Percentiles rank a stretch among this genome's conserved stretches.
These are phyloP conservation scores for Goniozus legneri DNA, from an alignment of 1,140 invertebrate genomes.

Conservation along the genomic window DNA sequence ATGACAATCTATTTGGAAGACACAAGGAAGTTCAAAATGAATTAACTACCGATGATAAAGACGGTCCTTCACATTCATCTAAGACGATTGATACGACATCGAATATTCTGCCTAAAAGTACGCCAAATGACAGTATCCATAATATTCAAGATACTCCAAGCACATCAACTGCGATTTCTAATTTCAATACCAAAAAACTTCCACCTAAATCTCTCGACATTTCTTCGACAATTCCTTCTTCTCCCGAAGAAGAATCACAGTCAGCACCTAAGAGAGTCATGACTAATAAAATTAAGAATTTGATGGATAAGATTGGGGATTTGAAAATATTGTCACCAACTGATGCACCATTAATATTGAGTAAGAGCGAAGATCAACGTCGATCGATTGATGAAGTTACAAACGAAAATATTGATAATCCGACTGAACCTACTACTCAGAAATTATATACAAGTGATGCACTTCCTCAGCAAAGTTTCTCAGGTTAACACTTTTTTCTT, in stretches of 20 bases:
- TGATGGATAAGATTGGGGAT: slow-evolving; percentile 47
- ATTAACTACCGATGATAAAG: background rate
- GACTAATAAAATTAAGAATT: slow-evolving; percentile 45
- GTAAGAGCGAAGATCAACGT: slow-evolving; percentile 37
- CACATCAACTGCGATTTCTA: too few relatives aligned
- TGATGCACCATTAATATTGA: slow-evolving; percentile 39
- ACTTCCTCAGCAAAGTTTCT: too few relatives aligned
- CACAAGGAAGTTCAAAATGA: too few relatives aligned
- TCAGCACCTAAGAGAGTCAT: slow-evolving; percentile 24
- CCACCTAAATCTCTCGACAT: slow-evolving; percentile 38
- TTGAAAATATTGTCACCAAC: slow-evolving; percentile 49
- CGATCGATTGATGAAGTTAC: slow-evolving; percentile 20
- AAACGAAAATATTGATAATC: slow-evolving; percentile 35
- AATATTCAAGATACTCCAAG: too few relatives aligned
- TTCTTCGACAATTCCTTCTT: slow-evolving; percentile 7
- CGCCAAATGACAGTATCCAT: too few relatives aligned
- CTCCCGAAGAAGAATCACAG: slow-evolving; percentile 18
- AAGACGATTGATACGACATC: too few relatives aligned
- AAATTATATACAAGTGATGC: too few relatives aligned
- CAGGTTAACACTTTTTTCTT: too few relatives aligned
- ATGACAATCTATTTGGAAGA: slow-evolving; percentile 33
- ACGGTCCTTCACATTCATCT: too few relatives aligned
- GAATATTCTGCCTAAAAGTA: too few relatives aligned
- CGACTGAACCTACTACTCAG: too few relatives aligned
- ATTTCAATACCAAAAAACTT: slow-evolving; percentile 22